Base-by-base conservation (phyloP, 2,888 invertebrate genomes). In the Drosophila suboccidentalis region DNA sequence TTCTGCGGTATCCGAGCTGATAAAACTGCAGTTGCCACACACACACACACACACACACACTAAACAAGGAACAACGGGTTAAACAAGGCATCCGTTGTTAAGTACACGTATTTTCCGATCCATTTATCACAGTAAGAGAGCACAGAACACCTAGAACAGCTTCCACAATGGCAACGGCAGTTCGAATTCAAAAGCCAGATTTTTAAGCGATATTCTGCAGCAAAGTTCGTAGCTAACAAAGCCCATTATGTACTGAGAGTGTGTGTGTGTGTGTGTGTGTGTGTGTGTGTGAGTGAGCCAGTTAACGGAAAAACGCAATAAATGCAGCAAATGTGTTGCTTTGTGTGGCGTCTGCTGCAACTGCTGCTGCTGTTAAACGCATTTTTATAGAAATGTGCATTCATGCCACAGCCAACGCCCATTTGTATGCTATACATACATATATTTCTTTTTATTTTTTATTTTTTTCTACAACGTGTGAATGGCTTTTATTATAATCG, bases 41-140 rank as follows among this genome's bases (percentile, higher is more conserved):
- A 29, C 29, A 29, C 29, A 8, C 29, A 29, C 29, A 8, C 29
- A 29, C 29, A 29, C 29, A 1, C 29, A 29, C 29, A 29, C 1
- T 26, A 36, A 19, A 29, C 10, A 5, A 9, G 11, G 17, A 41
- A 32, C 41, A 72, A 68, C 53, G 61, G 57, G 68, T 71, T 84
- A 76, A 89, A 82, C 80, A 87, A 71, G 75, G 68, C 80, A 54
- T 75, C 71, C 72, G 57, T 49, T 71, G 62, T 87, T 76, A 77
- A 86, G 85, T 77, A 85, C 85, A 82, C 82, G 85, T 75, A 86
- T 86, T 86, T 86, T 86, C 86, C 86, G 87, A 86, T 80, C 78
- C 86, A 86, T 86, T 86, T 89, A 89, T 86, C 82, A 87, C 82
- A 75, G 85, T 61, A 78, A 71, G 64, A 60, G 77, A 46, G n/a